Base-by-base conservation (phyloP, 1,140 invertebrate species). In the Tetranychus urticae region DNA sequence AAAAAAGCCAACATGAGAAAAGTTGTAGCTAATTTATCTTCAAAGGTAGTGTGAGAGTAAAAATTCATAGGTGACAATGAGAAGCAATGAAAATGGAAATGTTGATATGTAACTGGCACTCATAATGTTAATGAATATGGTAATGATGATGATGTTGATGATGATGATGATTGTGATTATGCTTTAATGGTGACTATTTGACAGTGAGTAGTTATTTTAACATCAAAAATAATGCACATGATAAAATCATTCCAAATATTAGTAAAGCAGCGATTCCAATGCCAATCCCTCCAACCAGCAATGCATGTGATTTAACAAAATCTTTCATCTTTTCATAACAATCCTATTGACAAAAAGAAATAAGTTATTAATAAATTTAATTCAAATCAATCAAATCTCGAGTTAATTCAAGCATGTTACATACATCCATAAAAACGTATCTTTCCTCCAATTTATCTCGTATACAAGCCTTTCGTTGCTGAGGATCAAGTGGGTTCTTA, bases 191-290 rank as follows among this genome's bases (percentile, higher is more conserved):
- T 42, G 39, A 42, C 39, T 42, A 42, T 42, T 42, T 42, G 39
- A 42, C 5, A 6, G 5, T 52, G 7, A 8, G 23, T 12, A 8
- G 31, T 65, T 50, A 65, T 47, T 63, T 50, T 52, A 68, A 63
- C 64, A 68, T 63, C 58, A 65, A 58, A 55, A 66, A 68, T n/a
- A 68, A 59, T 37, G 65, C 67, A 47, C 64, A 65, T n/a, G 67
- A 66, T 36, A 69, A 59, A 52, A 60, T 62, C 67, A 69, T 69
- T 33, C 68, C 68, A 14, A 69, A 62, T 7, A 69, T 83, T 82
- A 88, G 84, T n/a, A 88, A 71, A 65, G 81, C 77, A 6, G 86
- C 83, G 54, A 88, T 82, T 33, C 80, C 78, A 57, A 89, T 80
- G 6, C 84, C 86, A n/a, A 82, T 79, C 23, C 78, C 81, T 50